Conservation (phyloP, 2,113 vertebrate genomes). For the Mionectes macconnelli region DNA sequence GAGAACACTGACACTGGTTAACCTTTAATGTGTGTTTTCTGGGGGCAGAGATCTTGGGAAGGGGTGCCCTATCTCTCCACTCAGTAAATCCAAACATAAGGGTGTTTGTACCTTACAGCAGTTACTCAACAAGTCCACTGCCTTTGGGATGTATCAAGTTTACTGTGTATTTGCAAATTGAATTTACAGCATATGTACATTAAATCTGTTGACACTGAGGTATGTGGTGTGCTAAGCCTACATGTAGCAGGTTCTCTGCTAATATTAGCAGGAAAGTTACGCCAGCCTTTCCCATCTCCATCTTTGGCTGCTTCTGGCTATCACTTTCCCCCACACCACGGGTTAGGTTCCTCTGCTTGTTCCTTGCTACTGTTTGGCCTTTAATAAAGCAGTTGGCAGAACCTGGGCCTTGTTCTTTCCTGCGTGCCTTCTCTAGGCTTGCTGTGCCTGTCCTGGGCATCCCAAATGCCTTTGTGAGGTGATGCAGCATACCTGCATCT, state of each 20-base stretch:
- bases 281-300: background rate
- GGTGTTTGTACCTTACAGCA: background rate
- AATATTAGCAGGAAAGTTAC: constrained; percentile 24
- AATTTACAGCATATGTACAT: background rate
- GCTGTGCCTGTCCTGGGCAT: background rate
- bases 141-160: background rate
- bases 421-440: background rate
- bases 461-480: background rate
- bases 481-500: background rate
- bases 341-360: background rate
- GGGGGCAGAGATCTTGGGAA: background rate
- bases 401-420: background rate
- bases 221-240: background rate
- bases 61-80: background rate
- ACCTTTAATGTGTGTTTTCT: background rate
- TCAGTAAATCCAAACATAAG: background rate
- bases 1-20: background rate
- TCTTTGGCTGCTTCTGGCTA: background rate
- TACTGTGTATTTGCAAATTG: constrained; percentile 8
- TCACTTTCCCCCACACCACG: background rate
- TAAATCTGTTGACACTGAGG: background rate
- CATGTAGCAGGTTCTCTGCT: background rate
- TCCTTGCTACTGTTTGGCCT: background rate
- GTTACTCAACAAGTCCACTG: background rate
- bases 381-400: background rate